Base-by-base conservation (phyloP, 2,888 invertebrate species). In the Latrodectus elegans region DNA sequence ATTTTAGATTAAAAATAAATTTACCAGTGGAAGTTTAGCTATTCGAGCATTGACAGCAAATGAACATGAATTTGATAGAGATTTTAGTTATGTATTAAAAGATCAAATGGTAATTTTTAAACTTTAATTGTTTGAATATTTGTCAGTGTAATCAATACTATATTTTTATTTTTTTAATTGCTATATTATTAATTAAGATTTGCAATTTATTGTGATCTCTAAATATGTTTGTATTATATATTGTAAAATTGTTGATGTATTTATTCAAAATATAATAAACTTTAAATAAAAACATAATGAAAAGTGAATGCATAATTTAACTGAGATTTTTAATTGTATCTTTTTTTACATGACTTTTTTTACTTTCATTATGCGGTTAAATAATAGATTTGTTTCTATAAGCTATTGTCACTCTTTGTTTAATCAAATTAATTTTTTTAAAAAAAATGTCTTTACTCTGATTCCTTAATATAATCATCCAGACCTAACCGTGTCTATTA, bases 11-110 rank as follows among this genome's bases (percentile, higher is more conserved):
- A 85, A 88, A 70, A 77, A 53, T 64, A 82, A 71, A 52, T 89
- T 89, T 72, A 86, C 85, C 11, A 86, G 64, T 84, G 82, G 88
- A 52, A 89, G 89, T 51, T 72, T 89, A 49, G 86, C 83, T 17
- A 80, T 84, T 38, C 64, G 88, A 55, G 85, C 89, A 51, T 67
- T 79, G 4, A 64, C 70, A n/a, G 88, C 89, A n/a, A 51, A 71
- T 22, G 88, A 88, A 64, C 89, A 88, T 73, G 89, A 89, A 73
- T 88, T 89, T 55, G 89, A 88, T 15, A 71, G 89, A 86, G 89
- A 89, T 67, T 89, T 89, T 70, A 81, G 85, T 53, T 81, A 85
- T 60, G 65, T 89, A 52, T 73, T 89, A 51, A 83, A 85, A 51
- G 89, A 89, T n/a, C 88, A 88, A 88, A 89, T 89, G 89, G 89